Evolutionary conservation across 2,888 invertebrate species (phyloP).

Genomic region (Lepidonotus clava): DNA sequence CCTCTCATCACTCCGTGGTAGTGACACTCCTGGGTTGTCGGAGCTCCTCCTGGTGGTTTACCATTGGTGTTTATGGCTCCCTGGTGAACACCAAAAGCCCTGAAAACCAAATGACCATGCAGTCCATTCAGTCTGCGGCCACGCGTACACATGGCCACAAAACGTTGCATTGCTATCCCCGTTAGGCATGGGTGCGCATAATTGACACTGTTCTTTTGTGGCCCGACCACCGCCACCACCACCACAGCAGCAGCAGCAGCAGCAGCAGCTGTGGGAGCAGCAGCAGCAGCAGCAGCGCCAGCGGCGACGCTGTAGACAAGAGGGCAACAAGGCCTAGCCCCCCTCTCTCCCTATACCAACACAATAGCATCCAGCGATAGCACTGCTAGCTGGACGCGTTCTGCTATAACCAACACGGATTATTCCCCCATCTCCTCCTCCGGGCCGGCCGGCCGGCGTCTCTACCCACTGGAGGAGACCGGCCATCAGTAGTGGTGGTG

Average conservation of each 20-base stretch:
- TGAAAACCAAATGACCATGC: too few relatives aligned
- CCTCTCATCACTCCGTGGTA: too few relatives aligned
- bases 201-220: conserved; percentile 48
- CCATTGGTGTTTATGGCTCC: too few relatives aligned
- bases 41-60: too few relatives aligned
- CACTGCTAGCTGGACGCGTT: too few relatives aligned
- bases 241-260: neutral
- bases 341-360: neutral
- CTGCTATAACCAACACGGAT: too few relatives aligned
- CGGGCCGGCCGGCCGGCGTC: neutral
- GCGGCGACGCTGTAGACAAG: neutral
- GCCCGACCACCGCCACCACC: neutral
- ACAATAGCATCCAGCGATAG: neutral
- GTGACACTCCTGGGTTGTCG: too few relatives aligned
- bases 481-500: neutral
- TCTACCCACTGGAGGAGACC: neutral
- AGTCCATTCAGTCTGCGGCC: too few relatives aligned
- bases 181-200: conserved; percentile 45
- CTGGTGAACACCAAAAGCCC: too few relatives aligned
- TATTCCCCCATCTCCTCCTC: too few relatives aligned
- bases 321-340: neutral
- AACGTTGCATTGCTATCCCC: neutral
- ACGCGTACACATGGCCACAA: too few relatives aligned
- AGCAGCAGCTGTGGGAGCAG: neutral
- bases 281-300: conserved; percentile 7